Evolutionary conservation across 2,888 invertebrate genomes (phyloP).

Genomic region (Mimas tiliae): DNA sequence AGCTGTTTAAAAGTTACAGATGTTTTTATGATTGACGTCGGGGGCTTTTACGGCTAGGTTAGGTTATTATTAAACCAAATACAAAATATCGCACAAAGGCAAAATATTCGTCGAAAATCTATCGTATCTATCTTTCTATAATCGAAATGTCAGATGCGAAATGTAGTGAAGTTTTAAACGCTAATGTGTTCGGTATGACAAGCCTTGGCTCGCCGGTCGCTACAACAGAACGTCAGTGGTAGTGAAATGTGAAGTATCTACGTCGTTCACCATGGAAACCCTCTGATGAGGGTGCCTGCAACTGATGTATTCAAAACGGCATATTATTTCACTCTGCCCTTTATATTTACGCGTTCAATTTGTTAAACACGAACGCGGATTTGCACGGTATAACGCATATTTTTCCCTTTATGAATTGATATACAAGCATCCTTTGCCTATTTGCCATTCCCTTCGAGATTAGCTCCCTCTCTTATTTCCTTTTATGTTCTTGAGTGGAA

Average conservation of each 20-base stretch:
- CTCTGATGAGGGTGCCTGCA: conserved; percentile 49
- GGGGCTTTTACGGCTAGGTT: too few species aligned
- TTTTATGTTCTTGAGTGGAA: neutral
- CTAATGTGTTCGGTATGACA: conserved; percentile 29
- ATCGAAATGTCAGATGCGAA: conserved; percentile 27
- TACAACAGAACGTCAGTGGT: conserved; percentile 32
- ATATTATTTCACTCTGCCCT: conserved; percentile 44
- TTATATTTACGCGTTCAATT: conserved; percentile 32
- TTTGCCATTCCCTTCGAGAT: neutral
- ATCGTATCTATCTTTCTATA: too few species aligned
- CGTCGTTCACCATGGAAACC: conserved; percentile 43
- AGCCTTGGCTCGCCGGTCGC: conserved; percentile 7
- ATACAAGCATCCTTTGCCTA: neutral
- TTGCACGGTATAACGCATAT: conserved; percentile 1
- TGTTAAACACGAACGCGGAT: conserved; percentile 28
- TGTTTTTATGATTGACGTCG: too few species aligned
- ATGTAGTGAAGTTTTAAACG: conserved; percentile 17
- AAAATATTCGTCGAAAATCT: neutral
- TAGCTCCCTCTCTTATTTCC: neutral
- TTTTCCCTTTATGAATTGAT: neutral
- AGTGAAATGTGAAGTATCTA: conserved; percentile 36
- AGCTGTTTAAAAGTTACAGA: too few species aligned
- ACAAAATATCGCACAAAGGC: neutral
- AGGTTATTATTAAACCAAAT: too few species aligned
- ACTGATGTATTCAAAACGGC: conserved; percentile 48